phyloP scores from a whole-genome alignment of 2,113 vertebrate genomes.

The Calypte anna region DNA sequence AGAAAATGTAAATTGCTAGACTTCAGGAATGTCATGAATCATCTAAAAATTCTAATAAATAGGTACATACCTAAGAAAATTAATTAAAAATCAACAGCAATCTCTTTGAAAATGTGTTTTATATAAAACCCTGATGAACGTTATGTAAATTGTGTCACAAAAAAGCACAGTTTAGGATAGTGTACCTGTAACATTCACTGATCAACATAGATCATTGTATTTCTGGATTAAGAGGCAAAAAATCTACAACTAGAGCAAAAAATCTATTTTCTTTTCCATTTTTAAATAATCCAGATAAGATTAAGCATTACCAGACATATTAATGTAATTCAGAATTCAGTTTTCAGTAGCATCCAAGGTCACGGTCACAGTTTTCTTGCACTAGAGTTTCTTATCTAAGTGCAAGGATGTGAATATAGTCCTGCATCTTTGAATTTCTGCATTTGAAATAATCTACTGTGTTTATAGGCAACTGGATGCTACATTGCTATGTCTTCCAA shows the following conservation, averaged over 20 bases:
- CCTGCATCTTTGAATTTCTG: neutral
- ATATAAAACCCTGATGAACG: neutral
- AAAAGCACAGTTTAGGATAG: neutral
- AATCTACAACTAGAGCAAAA: neutral
- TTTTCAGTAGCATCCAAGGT: neutral
- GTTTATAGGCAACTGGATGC: neutral
- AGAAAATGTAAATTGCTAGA: neutral
- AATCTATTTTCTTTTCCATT: neutral
- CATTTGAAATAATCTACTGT: neutral
- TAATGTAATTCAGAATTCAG: neutral
- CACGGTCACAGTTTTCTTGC: neutral
- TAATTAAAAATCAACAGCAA: neutral
- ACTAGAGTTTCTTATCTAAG: neutral
- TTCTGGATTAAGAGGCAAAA: neutral
- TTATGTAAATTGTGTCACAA: neutral
- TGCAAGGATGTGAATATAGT: neutral
- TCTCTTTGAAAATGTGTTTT: neutral
- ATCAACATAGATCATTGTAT: neutral
- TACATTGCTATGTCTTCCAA: neutral
- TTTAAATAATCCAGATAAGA: neutral
- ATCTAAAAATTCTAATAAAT: neutral
- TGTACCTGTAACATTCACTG: neutral
- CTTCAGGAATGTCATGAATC: neutral
- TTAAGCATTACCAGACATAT: neutral
- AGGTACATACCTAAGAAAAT: neutral